Conservation (phyloP, 2,113 vertebrate genomes). For the Pachyramphus minor region DNA sequence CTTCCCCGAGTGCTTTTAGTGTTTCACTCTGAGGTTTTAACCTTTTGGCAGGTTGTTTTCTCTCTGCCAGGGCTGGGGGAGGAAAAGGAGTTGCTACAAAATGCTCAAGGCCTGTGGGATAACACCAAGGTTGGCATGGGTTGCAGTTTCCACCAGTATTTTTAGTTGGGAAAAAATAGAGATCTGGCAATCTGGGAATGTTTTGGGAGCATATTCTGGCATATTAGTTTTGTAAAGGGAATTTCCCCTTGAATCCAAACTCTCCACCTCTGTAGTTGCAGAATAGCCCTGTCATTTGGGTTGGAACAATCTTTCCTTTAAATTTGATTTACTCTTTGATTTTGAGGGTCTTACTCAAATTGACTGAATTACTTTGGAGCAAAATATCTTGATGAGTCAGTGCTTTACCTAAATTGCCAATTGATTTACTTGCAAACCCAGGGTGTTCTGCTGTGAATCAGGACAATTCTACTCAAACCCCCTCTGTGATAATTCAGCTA, state of each 20-base stretch:
- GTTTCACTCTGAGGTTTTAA: background rate
- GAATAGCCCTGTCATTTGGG: background rate
- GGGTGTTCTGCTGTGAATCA: background rate
- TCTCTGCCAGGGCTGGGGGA: background rate
- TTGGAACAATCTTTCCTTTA: background rate
- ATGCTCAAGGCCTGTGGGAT: background rate
- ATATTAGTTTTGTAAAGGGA: background rate
- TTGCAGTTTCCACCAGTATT: background rate
- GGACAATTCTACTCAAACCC: background rate
- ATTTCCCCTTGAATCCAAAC: background rate
- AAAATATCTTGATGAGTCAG: rapidly evolving
- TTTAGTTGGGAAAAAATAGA: background rate
- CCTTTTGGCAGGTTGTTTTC: background rate
- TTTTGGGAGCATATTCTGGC: too few relatives aligned
- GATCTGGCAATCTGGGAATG: background rate
- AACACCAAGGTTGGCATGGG: rapidly evolving
- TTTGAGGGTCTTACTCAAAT: background rate
- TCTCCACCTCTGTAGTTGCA: background rate
- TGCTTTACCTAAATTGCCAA: background rate
- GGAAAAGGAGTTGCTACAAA: background rate
- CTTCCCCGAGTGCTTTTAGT: background rate
- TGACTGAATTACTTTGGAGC: rapidly evolving
- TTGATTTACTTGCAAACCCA: background rate
- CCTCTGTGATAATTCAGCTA: background rate
- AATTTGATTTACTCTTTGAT: background rate